Evolutionary conservation across 30 jellyfish, hydroid and myxozoan genomes (phyloP).

Genomic region (Clytia hemisphaerica): DNA sequence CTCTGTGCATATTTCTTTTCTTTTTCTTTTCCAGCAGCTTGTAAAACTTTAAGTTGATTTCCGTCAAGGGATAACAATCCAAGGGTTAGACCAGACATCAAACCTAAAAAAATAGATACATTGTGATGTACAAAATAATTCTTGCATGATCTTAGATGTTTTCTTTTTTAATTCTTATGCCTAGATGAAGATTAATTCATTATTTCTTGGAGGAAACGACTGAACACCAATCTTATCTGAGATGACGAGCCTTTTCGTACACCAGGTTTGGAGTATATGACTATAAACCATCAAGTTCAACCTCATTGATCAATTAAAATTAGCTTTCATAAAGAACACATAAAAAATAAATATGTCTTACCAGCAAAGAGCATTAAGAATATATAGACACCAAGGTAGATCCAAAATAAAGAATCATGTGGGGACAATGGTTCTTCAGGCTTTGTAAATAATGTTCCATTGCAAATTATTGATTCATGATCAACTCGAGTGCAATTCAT

Average conservation of each 20-base stretch:
- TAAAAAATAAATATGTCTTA: too few species aligned
- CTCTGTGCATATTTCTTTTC: slow-evolving; percentile 31
- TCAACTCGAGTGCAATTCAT: too few species aligned
- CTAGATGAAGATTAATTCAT: too few species aligned
- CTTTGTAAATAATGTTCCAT: not conserved
- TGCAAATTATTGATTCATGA: not conserved
- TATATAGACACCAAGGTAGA: not conserved
- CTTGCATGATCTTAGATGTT: too few species aligned
- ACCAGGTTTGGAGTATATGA: too few species aligned
- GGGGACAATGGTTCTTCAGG: not conserved
- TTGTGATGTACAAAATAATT: not conserved
- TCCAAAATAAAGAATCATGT: not conserved
- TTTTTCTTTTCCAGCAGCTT: slow-evolving; percentile 29
- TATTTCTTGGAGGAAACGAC: too few species aligned
- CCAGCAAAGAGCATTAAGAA: not conserved
- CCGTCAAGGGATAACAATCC: slow-evolving; percentile 38
- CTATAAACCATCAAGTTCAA: too few species aligned
- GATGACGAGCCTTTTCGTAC: too few species aligned
- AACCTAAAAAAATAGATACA: slow-evolving; percentile 5
- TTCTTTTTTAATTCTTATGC: too few species aligned
- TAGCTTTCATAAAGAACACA: too few species aligned
- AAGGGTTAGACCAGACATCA: slow-evolving; percentile 47
- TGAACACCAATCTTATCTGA: too few species aligned
- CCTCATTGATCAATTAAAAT: too few species aligned
- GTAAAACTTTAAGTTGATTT: slow-evolving; percentile 30